Conservation (phyloP, 2,113 vertebrate species). For the Brevimyrus niger region DNA sequence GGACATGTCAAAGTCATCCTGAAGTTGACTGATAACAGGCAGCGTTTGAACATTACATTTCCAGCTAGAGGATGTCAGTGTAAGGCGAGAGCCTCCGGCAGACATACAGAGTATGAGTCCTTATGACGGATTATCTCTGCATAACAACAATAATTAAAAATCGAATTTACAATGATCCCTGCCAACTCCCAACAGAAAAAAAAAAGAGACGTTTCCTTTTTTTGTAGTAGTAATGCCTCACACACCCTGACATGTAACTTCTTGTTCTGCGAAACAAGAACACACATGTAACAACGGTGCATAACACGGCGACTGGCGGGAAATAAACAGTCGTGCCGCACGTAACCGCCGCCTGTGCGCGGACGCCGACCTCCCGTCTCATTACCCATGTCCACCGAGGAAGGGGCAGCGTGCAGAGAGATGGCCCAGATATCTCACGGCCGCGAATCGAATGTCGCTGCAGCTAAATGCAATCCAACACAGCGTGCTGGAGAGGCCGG, state of each 20-base stretch:
- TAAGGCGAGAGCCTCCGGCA: not conserved
- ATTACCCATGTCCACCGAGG: not conserved
- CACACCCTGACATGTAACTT: not conserved
- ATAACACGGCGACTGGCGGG: not conserved
- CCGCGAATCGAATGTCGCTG: not conserved
- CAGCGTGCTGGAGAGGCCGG: not conserved
- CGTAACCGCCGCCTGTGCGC: not conserved
- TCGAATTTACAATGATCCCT: slow-evolving; percentile 8
- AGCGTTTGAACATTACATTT: not conserved
- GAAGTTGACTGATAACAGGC: not conserved
- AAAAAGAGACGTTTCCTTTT: not conserved
- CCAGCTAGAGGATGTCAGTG: not conserved
- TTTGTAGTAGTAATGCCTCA: not conserved
- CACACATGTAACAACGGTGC: not conserved
- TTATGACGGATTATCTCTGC: not conserved
- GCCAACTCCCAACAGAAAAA: not conserved
- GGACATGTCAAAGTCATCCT: slow-evolving; percentile 29
- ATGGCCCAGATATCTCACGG: not conserved
- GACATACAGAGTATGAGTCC: not conserved
- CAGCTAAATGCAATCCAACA: not conserved
- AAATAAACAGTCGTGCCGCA: not conserved
- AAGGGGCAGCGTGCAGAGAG: not conserved
- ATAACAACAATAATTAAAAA: slow-evolving; percentile 12
- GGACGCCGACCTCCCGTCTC: not conserved
- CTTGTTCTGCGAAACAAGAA: not conserved